Conservation (phyloP, 2,888 invertebrate species). For the Calliphora vomitoria region DNA sequence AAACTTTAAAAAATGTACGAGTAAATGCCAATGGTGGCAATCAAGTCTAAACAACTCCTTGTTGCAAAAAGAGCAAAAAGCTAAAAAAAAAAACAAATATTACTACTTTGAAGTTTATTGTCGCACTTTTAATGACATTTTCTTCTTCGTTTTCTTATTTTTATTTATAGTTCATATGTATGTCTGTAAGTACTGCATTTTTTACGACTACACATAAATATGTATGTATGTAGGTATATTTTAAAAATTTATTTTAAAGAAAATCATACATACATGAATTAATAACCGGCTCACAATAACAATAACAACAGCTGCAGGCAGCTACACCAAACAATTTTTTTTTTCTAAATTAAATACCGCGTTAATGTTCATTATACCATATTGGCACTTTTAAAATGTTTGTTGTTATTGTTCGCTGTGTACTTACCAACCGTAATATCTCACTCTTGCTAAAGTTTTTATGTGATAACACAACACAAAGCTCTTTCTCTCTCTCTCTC, state of each 20-base stretch:
- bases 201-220: not conserved
- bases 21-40: constrained; percentile 18
- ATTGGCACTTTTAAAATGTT: constrained; percentile 32
- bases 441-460: not conserved
- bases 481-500: not conserved
- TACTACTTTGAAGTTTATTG: constrained; percentile 49
- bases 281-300: constrained; percentile 61
- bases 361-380: constrained; percentile 40
- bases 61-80: constrained; percentile 28
- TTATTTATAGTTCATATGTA: not conserved
- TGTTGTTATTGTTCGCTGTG: not conserved
- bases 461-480: too few species aligned
- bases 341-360: constrained; percentile 48
- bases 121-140: constrained; percentile 45
- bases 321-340: not conserved
- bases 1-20: constrained; percentile 30
- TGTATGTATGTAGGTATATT: not conserved
- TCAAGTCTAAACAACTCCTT: constrained; percentile 32
- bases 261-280: constrained; percentile 35
- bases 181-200: not conserved
- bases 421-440: constrained; percentile 22
- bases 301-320: constrained; percentile 25
- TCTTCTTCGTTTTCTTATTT: constrained; percentile 20
- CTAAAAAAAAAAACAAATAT: not conserved
- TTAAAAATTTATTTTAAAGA: constrained; percentile 6